Base-by-base conservation (phyloP, 2,113 vertebrate genomes). In the Syrrhaptes paradoxus region DNA sequence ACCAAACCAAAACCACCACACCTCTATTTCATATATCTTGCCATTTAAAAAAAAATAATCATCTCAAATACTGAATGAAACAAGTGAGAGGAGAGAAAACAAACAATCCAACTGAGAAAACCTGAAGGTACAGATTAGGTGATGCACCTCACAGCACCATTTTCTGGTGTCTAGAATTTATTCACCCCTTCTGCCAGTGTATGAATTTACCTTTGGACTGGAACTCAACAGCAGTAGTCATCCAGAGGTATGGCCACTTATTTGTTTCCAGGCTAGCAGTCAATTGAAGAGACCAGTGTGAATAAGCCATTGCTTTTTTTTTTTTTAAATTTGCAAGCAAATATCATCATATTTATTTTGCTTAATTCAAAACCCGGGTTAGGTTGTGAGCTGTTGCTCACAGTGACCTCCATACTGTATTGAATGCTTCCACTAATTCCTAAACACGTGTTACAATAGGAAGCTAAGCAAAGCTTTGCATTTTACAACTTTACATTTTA, bases 371-470 rank as follows among this genome's bases (percentile, higher is more conserved):
- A 77, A 11, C 5, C 9, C 28, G 62, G 32, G 26, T n/a, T 36
- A 54, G 36, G 55, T 20, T 26, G 15, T 12, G 22, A 59, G 54
- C 8, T 12, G 7, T 48, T 16, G 4, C 12, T 51, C 22, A 24
- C 13, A 63, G 26, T 7, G 22, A 8, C 49, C 46, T 68, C 59
- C 11, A 41, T 22, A 28, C 28, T 19, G 4, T 4, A n/a, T 2
- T 4, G 38, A 26, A 22, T 3, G 7, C 17, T 38, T 29, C 41
- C 10, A 74, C 14, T 21, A 26, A 8, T 12, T 71, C 31, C 41
- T 38, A 45, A 31, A 17, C 1, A 1, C 4, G 4, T 9, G 17
- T 38, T 52, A n/a, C 0, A 0, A 73, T 16, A 46, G 43, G 31
- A 12, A 61, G 41, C 17, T 26, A 52, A 73, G 48, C 21, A 66